Base-by-base conservation (phyloP, 2,113 vertebrate genomes). In the Oryzias melastigma region DNA sequence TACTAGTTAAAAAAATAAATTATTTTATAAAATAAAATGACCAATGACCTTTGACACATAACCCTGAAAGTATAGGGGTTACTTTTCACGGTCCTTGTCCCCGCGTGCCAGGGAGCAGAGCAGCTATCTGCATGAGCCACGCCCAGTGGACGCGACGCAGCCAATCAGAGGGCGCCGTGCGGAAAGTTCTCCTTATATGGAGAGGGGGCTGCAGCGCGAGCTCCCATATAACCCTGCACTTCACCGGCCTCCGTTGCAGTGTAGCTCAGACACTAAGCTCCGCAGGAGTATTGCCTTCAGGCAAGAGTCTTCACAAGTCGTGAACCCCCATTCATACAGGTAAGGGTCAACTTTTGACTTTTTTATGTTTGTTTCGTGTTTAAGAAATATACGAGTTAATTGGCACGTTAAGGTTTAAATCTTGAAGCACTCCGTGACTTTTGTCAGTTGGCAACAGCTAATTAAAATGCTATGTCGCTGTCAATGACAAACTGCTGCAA, bases 111-210 rank as follows among this genome's bases (percentile, higher is more conserved):
- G n/a, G 52, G 58, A 43, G 13, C 54, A 63, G 51, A 22, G 4
- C 29, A 16, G 61, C 4, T 62, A 76, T 78, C 70, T 75, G 77
- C 75, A 77, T 77, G 75, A 52, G 76, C 81, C 87, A 85, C 87
- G 62, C 90, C 90, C 78, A 84, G 64, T 80, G 82, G 80, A 87
- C 24, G 68, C 73, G 45, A 60, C 57, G 1, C 53, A 43, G 78
- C 91, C 90, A 91, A 91, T 90, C 84, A 80, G 66, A 78, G n/a
- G 17, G 18, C 68, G 80, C 81, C 51, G 81, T 87, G 81, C 78
- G 83, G 86, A 91, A 91, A 91, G 88, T 83, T 92, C 25, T 85
- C 89, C 91, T 90, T 90, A 73, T 92, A 90, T 90, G 91, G 91
- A 88, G 52, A 86, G 86, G 81, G 25, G 90, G 88, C 71, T 82